These are phyloP conservation scores for Trochalopteron elliotii DNA, from an alignment of 2,113 vertebrate species.

Conservation along the genomic window DNA sequence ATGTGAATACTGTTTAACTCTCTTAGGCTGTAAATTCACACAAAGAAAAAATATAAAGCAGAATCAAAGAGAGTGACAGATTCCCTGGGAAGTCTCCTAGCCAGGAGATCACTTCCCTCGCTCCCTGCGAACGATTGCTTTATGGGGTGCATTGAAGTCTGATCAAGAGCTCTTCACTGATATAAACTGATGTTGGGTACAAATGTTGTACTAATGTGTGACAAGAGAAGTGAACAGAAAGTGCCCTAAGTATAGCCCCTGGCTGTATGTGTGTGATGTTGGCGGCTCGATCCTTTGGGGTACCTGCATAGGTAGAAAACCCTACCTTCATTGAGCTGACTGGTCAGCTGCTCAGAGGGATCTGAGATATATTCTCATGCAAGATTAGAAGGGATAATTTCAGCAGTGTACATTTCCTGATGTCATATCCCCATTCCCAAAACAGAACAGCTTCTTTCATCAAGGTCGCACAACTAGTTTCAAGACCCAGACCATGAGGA, in stretches of 20 bases:
- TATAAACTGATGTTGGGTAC: conserved; percentile 30
- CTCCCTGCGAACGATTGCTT: conserved; percentile 30
- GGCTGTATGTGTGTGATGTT: conserved; percentile 41
- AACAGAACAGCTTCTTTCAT: neutral
- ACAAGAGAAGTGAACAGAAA: conserved; percentile 47
- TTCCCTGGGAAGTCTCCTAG: conserved; percentile 61
- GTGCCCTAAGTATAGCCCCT: conserved; percentile 59
- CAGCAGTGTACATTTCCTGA: neutral
- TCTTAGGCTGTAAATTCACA: conserved; percentile 36
- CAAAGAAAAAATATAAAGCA: conserved; percentile 13
- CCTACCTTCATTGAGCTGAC: neutral
- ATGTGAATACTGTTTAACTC: conserved; percentile 13
- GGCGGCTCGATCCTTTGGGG: neutral
- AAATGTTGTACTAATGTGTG: conserved; percentile 29
- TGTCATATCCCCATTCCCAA: neutral
- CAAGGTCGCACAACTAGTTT: neutral
- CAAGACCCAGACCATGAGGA: neutral
- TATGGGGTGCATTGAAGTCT: conserved; percentile 49
- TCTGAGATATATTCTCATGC: neutral
- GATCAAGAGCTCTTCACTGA: conserved; percentile 60
- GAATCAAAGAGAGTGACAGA: conserved; percentile 49
- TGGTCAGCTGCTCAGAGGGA: neutral
- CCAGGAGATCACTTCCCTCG: conserved; percentile 49
- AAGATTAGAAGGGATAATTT: neutral
- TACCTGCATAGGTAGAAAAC: neutral